Conservation (phyloP, 1,140 invertebrate genomes). For the Chymomyza costata region DNA sequence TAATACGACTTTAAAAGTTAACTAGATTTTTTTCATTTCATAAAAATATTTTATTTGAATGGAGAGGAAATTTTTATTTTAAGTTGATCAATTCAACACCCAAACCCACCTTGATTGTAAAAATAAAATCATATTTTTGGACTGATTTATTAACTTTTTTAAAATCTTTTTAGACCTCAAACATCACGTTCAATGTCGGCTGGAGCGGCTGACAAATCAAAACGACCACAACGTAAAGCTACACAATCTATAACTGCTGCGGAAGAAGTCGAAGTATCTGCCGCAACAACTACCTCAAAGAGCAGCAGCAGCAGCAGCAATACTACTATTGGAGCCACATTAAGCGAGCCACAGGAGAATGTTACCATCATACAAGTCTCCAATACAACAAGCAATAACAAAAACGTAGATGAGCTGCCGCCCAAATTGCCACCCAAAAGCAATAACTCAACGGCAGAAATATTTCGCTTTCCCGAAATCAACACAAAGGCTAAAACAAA, state of each 20-base stretch:
- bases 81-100: too few relatives aligned
- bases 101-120: too few relatives aligned
- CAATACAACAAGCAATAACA: conserved; percentile 35
- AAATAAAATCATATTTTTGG: conserved; percentile 3
- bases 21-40: too few relatives aligned
- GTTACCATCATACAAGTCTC: conserved; percentile 73
- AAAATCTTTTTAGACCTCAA: conserved; percentile 59
- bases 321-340: conserved; percentile 9
- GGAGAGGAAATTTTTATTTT: too few relatives aligned
- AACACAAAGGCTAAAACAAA: conserved; percentile 34
- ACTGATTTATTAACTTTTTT: too few relatives aligned
- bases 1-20: too few relatives aligned
- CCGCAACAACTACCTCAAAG: too few relatives aligned
- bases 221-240: conserved; percentile 28
- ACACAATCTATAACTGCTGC: conserved; percentile 1
- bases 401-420: conserved; percentile 23
- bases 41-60: conserved; percentile 3
- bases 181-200: conserved; percentile 69
- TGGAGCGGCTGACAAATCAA: conserved; percentile 58
- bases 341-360: conserved; percentile 52
- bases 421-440: conserved; percentile 57
- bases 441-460: conserved; percentile 35
- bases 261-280: too few relatives aligned
- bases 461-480: conserved; percentile 69
- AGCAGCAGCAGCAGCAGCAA: conserved; percentile 6